Conservation (phyloP, 2,888 invertebrate genomes). For the Ceramica pisi region DNA sequence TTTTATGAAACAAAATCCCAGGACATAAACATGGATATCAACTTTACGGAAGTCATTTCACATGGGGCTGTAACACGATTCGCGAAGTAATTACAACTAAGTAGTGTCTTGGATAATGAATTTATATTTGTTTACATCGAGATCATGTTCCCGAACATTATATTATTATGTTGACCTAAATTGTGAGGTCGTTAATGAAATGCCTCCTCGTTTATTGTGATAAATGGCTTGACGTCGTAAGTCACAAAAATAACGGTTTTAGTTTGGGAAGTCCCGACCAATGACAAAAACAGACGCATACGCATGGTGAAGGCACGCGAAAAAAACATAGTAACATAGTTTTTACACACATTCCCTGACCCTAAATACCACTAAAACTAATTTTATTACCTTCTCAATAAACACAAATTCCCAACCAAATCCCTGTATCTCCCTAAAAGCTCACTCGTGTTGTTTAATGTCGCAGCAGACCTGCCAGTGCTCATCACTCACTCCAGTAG, state of each 20-base stretch:
- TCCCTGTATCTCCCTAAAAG: too few relatives aligned
- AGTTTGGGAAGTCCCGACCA: background rate
- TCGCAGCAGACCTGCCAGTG: too few relatives aligned
- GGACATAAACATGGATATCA: background rate
- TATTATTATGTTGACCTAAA: slow-evolving; percentile 22
- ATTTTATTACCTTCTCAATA: too few relatives aligned
- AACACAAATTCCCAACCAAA: too few relatives aligned
- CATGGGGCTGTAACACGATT: slow-evolving; percentile 27
- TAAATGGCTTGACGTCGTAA: background rate
- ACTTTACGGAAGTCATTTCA: slow-evolving; percentile 21
- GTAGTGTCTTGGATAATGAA: slow-evolving; percentile 22
- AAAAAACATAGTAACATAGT: too few relatives aligned
- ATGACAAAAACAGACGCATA: background rate
- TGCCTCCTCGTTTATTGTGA: slow-evolving; percentile 20
- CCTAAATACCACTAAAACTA: too few relatives aligned
- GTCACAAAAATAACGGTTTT: too few relatives aligned
- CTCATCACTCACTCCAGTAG: too few relatives aligned
- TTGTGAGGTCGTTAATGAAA: slow-evolving; percentile 34
- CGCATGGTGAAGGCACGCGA: too few relatives aligned
- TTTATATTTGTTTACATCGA: slow-evolving; percentile 34
- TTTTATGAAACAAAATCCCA: background rate
- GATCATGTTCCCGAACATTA: slow-evolving; percentile 35
- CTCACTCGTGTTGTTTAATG: too few relatives aligned
- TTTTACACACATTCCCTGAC: too few relatives aligned
- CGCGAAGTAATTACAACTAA: slow-evolving; percentile 17